A percentile compares a stretch with the other conserved stretches of the same genome.
Conservation (phyloP, 2,113 vertebrate species). For the Mesembrinibis cayennensis region DNA sequence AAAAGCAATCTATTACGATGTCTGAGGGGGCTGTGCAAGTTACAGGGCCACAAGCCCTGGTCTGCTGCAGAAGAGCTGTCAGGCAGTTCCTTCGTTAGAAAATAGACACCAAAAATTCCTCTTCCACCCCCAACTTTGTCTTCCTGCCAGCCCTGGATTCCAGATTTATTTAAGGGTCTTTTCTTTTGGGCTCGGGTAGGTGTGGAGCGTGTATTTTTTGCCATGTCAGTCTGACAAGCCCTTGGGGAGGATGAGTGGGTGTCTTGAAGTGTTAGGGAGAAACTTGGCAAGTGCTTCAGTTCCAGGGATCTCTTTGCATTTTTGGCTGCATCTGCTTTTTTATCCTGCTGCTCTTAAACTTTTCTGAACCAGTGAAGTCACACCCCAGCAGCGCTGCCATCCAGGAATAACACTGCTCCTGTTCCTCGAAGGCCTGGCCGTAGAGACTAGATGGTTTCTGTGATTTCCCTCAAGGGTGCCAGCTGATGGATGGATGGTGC, state of each 20-base stretch:
- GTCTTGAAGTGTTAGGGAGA: slow-evolving; percentile 48
- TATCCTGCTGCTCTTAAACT: slow-evolving; percentile 27
- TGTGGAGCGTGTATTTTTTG: slow-evolving; percentile 52
- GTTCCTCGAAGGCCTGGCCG: background rate
- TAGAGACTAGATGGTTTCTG: background rate
- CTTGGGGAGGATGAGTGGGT: slow-evolving; percentile 60
- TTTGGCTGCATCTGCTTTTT: slow-evolving; percentile 46
- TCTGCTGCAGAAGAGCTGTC: slow-evolving; percentile 19
- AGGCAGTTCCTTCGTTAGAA: slow-evolving; percentile 34
- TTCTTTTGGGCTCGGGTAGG: slow-evolving; percentile 53
- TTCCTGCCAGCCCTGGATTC: slow-evolving; percentile 60
- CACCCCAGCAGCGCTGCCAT: background rate
- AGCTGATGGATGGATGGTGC: background rate
- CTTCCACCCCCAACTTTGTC: slow-evolving; percentile 34
- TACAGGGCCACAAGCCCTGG: background rate
- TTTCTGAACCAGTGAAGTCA: background rate
- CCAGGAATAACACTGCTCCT: background rate
- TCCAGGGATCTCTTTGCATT: slow-evolving; percentile 53
- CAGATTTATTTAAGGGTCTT: slow-evolving; percentile 64
- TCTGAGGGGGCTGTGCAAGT: background rate
- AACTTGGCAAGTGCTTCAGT: slow-evolving; percentile 30
- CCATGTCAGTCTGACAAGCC: slow-evolving; percentile 66
- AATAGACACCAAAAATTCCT: slow-evolving; percentile 51
- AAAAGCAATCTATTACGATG: background rate
- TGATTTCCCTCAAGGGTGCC: background rate